Evolutionary conservation across 2,113 vertebrate species (phyloP).

Genomic region (Mustelus asterias): DNA sequence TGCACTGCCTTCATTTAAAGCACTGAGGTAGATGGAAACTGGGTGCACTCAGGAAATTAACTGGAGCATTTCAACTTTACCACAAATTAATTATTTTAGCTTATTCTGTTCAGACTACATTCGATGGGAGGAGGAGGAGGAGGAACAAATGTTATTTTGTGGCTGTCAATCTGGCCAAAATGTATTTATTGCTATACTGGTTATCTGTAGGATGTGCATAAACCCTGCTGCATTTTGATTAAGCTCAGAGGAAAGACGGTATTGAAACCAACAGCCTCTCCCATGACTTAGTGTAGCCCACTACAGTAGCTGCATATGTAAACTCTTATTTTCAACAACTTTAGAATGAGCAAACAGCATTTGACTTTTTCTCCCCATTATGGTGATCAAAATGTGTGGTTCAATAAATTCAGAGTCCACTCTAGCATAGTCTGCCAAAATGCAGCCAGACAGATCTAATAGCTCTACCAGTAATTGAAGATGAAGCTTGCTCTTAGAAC

Average conservation of each 20-base stretch:
- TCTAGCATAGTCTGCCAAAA: neutral
- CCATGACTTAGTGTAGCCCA: slow-evolving; percentile 63
- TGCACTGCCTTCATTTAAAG: slow-evolving; percentile 67
- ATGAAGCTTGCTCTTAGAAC: slow-evolving; percentile 64
- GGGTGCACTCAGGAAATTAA: slow-evolving; percentile 76
- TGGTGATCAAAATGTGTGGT: slow-evolving; percentile 54
- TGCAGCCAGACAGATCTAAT: slow-evolving; percentile 48
- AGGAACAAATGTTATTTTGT: neutral
- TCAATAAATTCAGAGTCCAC: slow-evolving; percentile 40
- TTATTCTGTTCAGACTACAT: slow-evolving; percentile 34
- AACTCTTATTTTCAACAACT: slow-evolving; percentile 60
- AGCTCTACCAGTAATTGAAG: slow-evolving; percentile 56
- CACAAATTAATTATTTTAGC: slow-evolving; percentile 64
- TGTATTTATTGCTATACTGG: slow-evolving; percentile 55
- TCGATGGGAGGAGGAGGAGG: neutral
- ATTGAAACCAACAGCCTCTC: slow-evolving; percentile 56
- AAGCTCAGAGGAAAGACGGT: slow-evolving; percentile 55
- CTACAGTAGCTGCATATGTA: slow-evolving; percentile 67
- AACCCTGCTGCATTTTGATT: slow-evolving; percentile 58
- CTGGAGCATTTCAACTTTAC: slow-evolving; percentile 72
- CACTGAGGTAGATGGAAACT: slow-evolving; percentile 83
- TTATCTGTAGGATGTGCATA: slow-evolving; percentile 61
- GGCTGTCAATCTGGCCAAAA: slow-evolving; percentile 58
- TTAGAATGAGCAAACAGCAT: slow-evolving; percentile 59
- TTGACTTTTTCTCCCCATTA: slow-evolving; percentile 62